Percentiles rank a stretch among this genome's conserved stretches.
phyloP scores from a whole-genome alignment of 1,140 invertebrate species.

The Battus philenor region DNA sequence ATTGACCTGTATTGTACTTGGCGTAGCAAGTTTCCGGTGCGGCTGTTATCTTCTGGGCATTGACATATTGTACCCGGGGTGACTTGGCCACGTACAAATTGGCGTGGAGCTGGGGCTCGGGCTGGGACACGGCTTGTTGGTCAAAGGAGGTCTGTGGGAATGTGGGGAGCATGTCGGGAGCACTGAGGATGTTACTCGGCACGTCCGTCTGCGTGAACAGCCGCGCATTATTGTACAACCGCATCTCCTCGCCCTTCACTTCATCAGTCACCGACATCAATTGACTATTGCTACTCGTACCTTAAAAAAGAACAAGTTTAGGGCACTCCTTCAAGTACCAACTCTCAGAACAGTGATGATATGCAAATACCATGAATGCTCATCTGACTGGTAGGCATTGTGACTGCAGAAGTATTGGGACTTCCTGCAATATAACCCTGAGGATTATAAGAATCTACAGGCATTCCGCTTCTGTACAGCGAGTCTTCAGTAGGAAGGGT shows the following conservation, averaged over 20 bases:
- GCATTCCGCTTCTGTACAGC: constrained; percentile 57
- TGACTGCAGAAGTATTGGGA: constrained; percentile 42
- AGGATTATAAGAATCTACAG: constrained; percentile 52
- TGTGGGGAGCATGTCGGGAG: constrained; percentile 39
- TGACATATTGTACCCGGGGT: constrained; percentile 40
- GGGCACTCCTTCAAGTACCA: constrained; percentile 3
- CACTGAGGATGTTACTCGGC: constrained; percentile 38
- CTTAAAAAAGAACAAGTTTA: constrained; percentile 33
- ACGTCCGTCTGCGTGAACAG: constrained; percentile 44
- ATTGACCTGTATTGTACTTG: constrained; percentile 50
- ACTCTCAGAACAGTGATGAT: constrained; percentile 15
- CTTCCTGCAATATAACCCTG: constrained; percentile 43
- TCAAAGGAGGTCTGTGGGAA: constrained; percentile 40
- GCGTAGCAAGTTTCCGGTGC: constrained; percentile 41
- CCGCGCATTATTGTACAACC: constrained; percentile 48
- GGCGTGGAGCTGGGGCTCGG: constrained; percentile 37
- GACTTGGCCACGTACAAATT: constrained; percentile 38
- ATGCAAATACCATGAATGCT: constrained; percentile 50
- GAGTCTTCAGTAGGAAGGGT: constrained; percentile 50
- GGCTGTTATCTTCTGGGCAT: constrained; percentile 41
- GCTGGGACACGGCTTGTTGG: constrained; percentile 28
- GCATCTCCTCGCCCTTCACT: constrained; percentile 52
- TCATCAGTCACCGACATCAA: constrained; percentile 54
- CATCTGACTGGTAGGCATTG: constrained; percentile 67
- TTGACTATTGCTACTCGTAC: constrained; percentile 60